Conservation (phyloP, 2,113 vertebrate species). For the Gallinago undulata region DNA sequence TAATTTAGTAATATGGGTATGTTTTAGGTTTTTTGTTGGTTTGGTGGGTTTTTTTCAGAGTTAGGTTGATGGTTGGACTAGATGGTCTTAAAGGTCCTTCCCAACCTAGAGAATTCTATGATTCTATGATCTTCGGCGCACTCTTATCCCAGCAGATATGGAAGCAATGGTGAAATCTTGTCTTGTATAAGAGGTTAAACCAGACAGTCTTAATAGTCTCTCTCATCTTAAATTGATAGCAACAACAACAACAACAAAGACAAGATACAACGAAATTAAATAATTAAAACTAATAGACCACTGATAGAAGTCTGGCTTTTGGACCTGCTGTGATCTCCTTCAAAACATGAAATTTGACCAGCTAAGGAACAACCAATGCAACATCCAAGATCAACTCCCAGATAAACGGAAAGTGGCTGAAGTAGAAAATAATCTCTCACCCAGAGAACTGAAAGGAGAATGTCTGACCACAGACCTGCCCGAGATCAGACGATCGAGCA, state of each 20-base stretch:
- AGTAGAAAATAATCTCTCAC: background rate
- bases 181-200: background rate
- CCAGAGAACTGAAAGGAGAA: background rate
- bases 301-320: background rate
- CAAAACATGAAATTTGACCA: background rate
- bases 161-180: background rate
- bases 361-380: background rate
- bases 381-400: background rate
- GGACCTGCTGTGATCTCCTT: background rate
- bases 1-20: no score
- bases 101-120: no score
- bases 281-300: background rate
- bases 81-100: no score
- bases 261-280: background rate
- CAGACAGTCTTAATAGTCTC: background rate
- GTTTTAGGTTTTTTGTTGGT: no score
- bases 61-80: no score
- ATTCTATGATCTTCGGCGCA: background rate
- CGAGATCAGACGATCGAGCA: background rate
- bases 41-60: no score
- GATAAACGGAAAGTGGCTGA: rapidly evolving
- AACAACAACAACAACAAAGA: background rate
- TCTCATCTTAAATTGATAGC: background rate
- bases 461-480: background rate
- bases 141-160: rapidly evolving